Evolutionary conservation across 1,140 invertebrate species (phyloP).

Genomic region (Atta cephalotes): DNA sequence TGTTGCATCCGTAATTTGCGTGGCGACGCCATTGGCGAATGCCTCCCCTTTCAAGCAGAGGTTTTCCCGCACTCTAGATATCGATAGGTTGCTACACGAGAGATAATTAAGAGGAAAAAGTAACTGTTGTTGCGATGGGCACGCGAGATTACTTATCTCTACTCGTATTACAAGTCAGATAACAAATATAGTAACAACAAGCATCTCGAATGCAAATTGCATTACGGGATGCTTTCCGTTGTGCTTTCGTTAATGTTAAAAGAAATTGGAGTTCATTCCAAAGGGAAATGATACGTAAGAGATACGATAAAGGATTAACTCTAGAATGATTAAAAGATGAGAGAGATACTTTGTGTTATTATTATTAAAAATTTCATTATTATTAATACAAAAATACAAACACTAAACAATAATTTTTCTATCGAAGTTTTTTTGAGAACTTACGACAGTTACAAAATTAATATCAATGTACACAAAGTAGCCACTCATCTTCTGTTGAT

Average conservation of each 20-base stretch:
- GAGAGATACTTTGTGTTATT: not conserved
- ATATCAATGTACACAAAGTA: too few relatives aligned
- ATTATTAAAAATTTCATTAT: not conserved
- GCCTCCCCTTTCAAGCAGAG: not conserved
- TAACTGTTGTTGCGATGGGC: not conserved
- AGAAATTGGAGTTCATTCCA: not conserved
- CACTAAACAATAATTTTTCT: not conserved
- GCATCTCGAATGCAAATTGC: not conserved
- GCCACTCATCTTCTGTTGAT: not conserved
- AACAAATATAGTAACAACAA: not conserved
- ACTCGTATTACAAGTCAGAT: conserved; percentile 19
- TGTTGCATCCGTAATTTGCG: not conserved
- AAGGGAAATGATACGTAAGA: not conserved
- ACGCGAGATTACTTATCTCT: conserved; percentile 37
- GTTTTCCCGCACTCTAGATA: not conserved
- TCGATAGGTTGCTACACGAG: not conserved
- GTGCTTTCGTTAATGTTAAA: not conserved
- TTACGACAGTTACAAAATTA: too few relatives aligned
- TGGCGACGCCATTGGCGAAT: not conserved
- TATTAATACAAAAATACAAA: conserved; percentile 4
- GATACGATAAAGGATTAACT: not conserved
- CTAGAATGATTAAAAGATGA: not conserved
- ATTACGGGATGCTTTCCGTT: not conserved
- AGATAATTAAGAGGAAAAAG: conserved; percentile 25
- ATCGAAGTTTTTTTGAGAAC: not conserved